Evolutionary conservation across 2,113 vertebrate species (phyloP).

Genomic region (Naja naja): DNA sequence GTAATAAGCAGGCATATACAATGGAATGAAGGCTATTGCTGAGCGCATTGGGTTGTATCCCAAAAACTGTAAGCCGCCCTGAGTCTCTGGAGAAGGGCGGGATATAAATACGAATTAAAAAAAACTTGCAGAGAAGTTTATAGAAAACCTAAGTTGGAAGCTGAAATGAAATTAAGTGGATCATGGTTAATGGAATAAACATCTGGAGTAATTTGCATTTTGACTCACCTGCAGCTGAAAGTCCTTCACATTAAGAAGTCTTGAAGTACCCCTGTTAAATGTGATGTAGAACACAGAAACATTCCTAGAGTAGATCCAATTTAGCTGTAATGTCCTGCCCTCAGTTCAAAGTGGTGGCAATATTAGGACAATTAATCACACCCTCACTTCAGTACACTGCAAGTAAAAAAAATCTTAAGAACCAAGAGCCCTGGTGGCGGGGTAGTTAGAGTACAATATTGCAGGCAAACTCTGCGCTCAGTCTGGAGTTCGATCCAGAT

Average conservation of each 20-base stretch:
- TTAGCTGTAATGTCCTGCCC: not conserved
- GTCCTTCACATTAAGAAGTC: not conserved
- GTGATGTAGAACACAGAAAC: not conserved
- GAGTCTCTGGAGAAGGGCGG: no score
- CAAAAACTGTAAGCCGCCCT: no score
- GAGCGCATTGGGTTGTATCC: no score
- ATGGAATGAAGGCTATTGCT: no score
- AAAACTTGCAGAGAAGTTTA: conserved; percentile 50
- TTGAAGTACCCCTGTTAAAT: not conserved
- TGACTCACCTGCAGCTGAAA: not conserved
- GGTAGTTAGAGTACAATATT: not conserved
- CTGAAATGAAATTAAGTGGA: conserved; percentile 14
- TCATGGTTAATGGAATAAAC: not conserved
- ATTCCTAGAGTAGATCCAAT: not conserved
- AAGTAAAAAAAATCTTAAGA: not conserved
- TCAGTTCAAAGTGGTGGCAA: not conserved
- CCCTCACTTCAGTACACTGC: not conserved
- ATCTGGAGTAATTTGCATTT: not conserved
- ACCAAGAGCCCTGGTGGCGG: not conserved
- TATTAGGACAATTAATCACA: no score
- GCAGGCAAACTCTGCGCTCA: not conserved
- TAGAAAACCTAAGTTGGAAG: conserved; percentile 49
- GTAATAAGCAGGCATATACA: no score
- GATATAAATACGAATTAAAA: no score
- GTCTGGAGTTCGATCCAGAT: not conserved